Conservation (phyloP, 2,888 invertebrate genomes). For the Pediacus dermestoides region DNA sequence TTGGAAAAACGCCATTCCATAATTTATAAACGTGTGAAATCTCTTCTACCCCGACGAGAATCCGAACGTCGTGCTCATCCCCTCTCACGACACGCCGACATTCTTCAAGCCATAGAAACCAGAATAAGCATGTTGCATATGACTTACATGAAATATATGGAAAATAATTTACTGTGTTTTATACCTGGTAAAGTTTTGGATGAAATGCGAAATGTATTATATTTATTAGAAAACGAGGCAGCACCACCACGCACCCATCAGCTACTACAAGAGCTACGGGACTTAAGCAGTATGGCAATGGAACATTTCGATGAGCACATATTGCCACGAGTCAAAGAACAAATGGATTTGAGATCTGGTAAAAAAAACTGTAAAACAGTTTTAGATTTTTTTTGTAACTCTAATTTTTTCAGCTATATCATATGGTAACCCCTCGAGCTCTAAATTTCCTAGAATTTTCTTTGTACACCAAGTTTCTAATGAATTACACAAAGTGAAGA, state of each 20-base stretch:
- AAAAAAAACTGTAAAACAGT: conserved; percentile 8
- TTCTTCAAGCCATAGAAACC: conserved; percentile 85
- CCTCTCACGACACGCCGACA: conserved; percentile 83
- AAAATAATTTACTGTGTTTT: conserved; percentile 80
- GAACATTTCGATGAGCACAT: conserved; percentile 94
- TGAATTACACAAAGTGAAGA: conserved; percentile 44
- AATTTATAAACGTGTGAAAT: conserved; percentile 75
- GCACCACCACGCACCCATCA: conserved; percentile 74
- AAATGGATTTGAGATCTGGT: conserved; percentile 33
- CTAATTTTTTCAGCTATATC: conserved; percentile 13
- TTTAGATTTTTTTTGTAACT: conserved; percentile 19
- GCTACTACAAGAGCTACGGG: conserved; percentile 76
- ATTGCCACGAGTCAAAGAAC: conserved; percentile 51
- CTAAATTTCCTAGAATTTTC: conserved; percentile 26
- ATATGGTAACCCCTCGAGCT: conserved; percentile 19
- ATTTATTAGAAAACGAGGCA: conserved; percentile 62
- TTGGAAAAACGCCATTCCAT: conserved; percentile 73
- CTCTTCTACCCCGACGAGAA: conserved; percentile 80
- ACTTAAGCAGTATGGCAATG: conserved; percentile 93
- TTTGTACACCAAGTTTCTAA: conserved; percentile 29
- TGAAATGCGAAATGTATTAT: conserved; percentile 75
- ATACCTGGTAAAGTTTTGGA: conserved; percentile 93
- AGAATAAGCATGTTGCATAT: conserved; percentile 87
- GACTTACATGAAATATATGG: conserved; percentile 88
- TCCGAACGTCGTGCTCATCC: conserved; percentile 84